Evolutionary conservation across 2,888 invertebrate species (phyloP), one percentile per base, ranked within the genome.

Genomic region (Synergus gifuensis): DNA sequence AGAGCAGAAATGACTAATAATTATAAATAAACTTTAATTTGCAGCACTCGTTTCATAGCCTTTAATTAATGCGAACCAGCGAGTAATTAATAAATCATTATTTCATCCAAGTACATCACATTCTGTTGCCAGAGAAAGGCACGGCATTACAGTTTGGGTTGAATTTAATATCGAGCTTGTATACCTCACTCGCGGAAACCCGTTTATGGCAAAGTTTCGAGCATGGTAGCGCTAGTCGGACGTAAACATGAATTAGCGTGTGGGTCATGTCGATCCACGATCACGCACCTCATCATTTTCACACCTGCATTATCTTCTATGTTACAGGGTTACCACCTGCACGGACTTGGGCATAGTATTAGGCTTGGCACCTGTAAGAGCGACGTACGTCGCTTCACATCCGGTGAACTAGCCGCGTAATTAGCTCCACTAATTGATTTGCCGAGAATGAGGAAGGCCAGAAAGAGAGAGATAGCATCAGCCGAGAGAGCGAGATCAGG

Each of bases 191-290:
- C 82, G 81, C 79, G 83, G 79, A 82, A 83, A 83, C 81, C 81
- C 83, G 79, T 82, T 83, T 83, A 83, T 82, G 80, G 79, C 78
- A 78, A 83, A 83, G 81, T 83, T 83, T 83, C 79, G 82, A 83
- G 82, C 81, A 83, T 79, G 81, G 49, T 73, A 80, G 81, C 83
- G 66, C 36, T 40, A 5, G 42, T 73, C 54, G 73, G 73, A 73
- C 73, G 49, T 73, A 49, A 73, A 73, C 73, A 73, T 58, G 54
- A 58, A 73, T 73, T 73, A 62, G 62, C 28, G 28, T 62, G 69
- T 16, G 49, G 49, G 46, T 22, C 46, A 73, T 73, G 73, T 73
- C 73, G 73, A 73, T 73, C 54, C 40, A 11, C 73, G 73, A 73
- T 73, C 73, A 73, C 73, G 73, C 73, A 73, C 54, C 73, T 58